Evolutionary conservation across 2,888 invertebrate species (phyloP), one percentile per base, ranked within the genome.

Genomic region (Drosophila borborema): DNA sequence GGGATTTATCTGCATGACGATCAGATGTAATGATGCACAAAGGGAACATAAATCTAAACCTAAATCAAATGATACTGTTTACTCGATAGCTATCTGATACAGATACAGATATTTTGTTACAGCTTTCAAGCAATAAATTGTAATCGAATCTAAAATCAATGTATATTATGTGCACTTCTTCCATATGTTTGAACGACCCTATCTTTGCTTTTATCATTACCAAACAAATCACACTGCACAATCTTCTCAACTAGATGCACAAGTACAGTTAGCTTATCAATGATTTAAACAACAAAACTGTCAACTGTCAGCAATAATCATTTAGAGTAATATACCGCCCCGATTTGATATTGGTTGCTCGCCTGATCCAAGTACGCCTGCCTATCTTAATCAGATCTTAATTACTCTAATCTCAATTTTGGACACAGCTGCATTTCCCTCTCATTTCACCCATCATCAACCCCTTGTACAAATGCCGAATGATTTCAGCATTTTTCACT

Each of bases 401-500:
- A 77, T 79, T 77, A 79, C 51, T 43, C 51, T 49, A 45, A 38
- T 58, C 53, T 46, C 69, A 69, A 55, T 63, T 28, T 36, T 31
- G n/a, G 46, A 55, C 31, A 59, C 73, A 61, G 66, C 66, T 76
- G 77, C 64, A 72, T 38, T 77, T 68, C 45, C 63, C 56, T 53
- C 66, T 72, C 61, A 8, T 20, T 70, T 40, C 48, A 40, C 31
- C 16, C 40, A 20, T 28, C 40, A 20, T 23, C 53, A 61, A 63
- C 63, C 66, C 60, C 40, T 31, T 7, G 49, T 23, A 8, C 1
- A 8, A 7, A 20, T n/a, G 28, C 40, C 43, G 56, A 65, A 34
- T 18, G 58, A 55, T 49, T 74, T 65, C 43, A 12, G 64, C 64
- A 71, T 85, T 85, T 88, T 81, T 88, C 84, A 85, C 86, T 89